A percentile compares a stretch with the other conserved stretches of the same genome.
Conservation (phyloP, 2,797 vertebrate species). For the Parambassis ranga region DNA sequence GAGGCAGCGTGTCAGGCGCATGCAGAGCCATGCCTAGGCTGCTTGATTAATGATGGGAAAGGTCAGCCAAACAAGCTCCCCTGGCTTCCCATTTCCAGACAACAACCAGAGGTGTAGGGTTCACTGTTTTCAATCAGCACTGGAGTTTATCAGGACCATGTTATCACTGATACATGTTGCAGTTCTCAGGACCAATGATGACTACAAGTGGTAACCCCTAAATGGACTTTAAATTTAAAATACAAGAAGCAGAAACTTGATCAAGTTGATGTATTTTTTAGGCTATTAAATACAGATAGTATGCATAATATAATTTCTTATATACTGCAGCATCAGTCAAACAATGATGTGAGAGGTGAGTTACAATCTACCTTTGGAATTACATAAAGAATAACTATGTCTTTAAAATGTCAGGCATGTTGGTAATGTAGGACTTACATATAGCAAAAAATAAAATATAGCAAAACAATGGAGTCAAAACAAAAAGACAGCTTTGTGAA, state of each 20-base stretch:
- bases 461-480: background rate
- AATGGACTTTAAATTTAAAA: conserved; percentile 41
- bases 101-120: conserved; percentile 65
- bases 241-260: conserved; percentile 1
- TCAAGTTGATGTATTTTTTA: conserved; percentile 33
- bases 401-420: background rate
- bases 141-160: conserved; percentile 58
- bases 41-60: conserved; percentile 73
- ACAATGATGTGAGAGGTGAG: background rate
- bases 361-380: background rate
- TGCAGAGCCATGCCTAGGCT: conserved; percentile 25
- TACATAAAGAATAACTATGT: background rate
- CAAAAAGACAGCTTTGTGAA: no score
- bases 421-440: no score
- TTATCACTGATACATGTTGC: conserved; percentile 53
- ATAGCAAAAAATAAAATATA: background rate
- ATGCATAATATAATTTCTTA: background rate
- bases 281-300: conserved; percentile 16
- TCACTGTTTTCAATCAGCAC: conserved; percentile 72
- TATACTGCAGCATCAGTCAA: conserved; percentile 2
- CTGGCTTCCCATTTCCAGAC: conserved; percentile 59
- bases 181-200: conserved; percentile 22
- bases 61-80: conserved; percentile 55
- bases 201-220: conserved; percentile 12
- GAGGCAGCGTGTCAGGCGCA: conserved; percentile 46